phyloP scores from a whole-genome alignment of 2,797 vertebrate species.

The Siniperca undulata region DNA sequence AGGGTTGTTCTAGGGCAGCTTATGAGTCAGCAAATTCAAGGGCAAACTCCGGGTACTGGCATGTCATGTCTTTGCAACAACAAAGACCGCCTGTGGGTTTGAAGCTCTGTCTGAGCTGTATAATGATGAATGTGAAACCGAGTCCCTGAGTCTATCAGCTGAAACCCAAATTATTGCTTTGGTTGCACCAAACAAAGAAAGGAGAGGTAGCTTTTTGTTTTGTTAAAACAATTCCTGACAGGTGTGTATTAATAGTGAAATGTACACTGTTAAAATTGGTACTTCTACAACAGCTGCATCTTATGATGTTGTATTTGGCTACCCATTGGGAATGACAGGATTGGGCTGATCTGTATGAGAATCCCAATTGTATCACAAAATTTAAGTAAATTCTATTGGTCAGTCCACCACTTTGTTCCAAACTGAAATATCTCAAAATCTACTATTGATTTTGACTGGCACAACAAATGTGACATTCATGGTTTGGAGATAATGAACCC shows the following conservation, averaged over 20 bases:
- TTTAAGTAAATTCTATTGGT: not conserved
- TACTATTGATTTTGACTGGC: no score
- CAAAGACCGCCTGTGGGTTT: slow-evolving; percentile 16
- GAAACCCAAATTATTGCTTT: slow-evolving; percentile 2
- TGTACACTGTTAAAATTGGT: not conserved
- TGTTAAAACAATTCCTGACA: not conserved
- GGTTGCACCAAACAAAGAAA: slow-evolving; percentile 1
- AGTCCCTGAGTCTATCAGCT: slow-evolving; percentile 1
- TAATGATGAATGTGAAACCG: slow-evolving; percentile 25
- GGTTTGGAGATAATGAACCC: not conserved
- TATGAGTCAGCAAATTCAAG: slow-evolving; percentile 57
- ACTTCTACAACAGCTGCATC: not conserved
- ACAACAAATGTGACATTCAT: not conserved
- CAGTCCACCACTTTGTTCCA: not conserved
- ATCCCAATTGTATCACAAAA: not conserved
- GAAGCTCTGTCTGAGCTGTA: slow-evolving; percentile 18
- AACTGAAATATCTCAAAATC: no score
- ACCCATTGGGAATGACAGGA: not conserved
- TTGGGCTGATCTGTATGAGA: not conserved
- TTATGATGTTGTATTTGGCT: not conserved
- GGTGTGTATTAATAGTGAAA: not conserved
- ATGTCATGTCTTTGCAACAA: slow-evolving; percentile 23
- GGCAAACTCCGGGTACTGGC: slow-evolving; percentile 17
- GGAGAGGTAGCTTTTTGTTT: not conserved
- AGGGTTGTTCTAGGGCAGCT: slow-evolving; percentile 36